Base-by-base conservation (phyloP, 2,113 vertebrate species). In the Pachyramphus minor region DNA sequence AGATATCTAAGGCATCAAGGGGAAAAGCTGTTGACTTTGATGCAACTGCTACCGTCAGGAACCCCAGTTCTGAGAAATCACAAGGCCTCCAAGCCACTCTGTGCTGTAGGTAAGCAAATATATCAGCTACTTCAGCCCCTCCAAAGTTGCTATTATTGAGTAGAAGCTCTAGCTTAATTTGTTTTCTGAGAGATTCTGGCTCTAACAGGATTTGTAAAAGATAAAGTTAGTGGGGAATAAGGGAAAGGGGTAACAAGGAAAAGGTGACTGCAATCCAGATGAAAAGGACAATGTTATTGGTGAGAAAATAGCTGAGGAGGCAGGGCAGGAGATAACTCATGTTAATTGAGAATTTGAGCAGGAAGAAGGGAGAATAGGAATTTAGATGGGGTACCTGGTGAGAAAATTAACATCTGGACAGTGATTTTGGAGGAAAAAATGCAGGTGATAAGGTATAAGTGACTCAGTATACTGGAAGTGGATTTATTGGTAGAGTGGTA, bases 201-300 rank as follows among this genome's bases (percentile, higher is more conserved):
- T 76, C 15, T 82, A 62, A 81, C 17, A 39, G 30, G 31, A 45
- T 84, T 67, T 62, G n/a, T 53, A 58, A 74, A 77, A 73, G 17
- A 78, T 39, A 13, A 49, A 71, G 19, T 8, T 84, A 64, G 62
- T 28, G 25, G 13, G 37, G 33, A 80, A 45, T 31, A 77, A 41
- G 5, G 27, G 12, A 75, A 66, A 2, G 0, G 8, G 11, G 16
- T 56, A 49, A 62, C 1, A 2, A 25, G 39, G 44, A 6, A 89
- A 64, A 74, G 6, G 9, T 47, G 49, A 5, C 20, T 52, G 45
- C 87, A 35, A 52, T 74, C 33, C 68, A 84, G 25, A 60, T 44
- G 62, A 53, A 87, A 68, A 81, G 10, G 21, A 45, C 23, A n/a
- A 31, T 25, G 27, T 28, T 77, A n/a, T 7, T 75, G 33, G 11